phyloP scores from a whole-genome alignment of 2,113 vertebrate genomes.

The Datnioides undecimradiatus region DNA sequence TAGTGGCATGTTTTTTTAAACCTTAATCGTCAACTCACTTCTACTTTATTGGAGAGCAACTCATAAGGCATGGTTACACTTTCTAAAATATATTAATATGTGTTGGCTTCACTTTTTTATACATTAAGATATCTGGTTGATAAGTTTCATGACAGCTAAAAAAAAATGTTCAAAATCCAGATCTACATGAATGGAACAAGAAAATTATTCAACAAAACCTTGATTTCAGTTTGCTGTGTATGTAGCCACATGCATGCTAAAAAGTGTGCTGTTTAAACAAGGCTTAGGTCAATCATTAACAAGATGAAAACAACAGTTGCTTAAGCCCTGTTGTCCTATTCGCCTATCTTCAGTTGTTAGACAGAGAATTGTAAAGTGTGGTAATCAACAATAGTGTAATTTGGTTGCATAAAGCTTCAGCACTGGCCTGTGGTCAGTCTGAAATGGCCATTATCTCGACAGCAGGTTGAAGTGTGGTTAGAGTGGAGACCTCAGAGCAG shows the following conservation, averaged over 20 bases:
- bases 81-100: neutral
- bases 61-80: neutral
- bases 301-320: neutral
- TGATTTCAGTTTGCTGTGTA: neutral
- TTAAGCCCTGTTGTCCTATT: neutral
- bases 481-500: conserved; percentile 51
- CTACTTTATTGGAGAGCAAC: neutral
- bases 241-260: neutral
- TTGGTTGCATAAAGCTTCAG: conserved; percentile 36
- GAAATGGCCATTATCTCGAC: conserved; percentile 61
- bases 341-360: conserved; percentile 11
- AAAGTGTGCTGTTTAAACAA: neutral
- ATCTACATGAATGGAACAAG: neutral
- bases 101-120: neutral
- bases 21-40: neutral
- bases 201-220: neutral
- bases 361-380: neutral
- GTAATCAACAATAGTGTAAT: conserved; percentile 17
- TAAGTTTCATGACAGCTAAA: neutral
- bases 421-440: conserved; percentile 41
- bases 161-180: neutral
- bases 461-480: conserved; percentile 64
- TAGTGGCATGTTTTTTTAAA: neutral
- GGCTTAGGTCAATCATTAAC: conserved; percentile 6
- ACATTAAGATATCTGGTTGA: neutral